Base-by-base conservation (phyloP, 1,140 invertebrate genomes). In the Cepaea nemoralis region DNA sequence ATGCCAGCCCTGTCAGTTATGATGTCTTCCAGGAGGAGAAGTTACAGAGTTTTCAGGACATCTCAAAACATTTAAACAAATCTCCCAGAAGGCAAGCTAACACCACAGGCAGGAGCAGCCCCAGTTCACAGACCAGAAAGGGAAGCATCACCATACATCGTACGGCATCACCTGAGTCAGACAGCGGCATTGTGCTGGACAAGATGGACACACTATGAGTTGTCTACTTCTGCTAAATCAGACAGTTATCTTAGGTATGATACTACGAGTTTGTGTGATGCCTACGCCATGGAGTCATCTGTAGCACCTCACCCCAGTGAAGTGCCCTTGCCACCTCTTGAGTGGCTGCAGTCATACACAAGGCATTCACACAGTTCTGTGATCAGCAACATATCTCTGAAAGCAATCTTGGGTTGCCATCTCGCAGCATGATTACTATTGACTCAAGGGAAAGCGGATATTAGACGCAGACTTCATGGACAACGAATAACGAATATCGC, bases 281-380 rank as follows among this genome's bases (percentile, higher is more conserved):
- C 75, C 27, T 77, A 63, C 42, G 75, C 75, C n/a, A 63, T 77
- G 75, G 75, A 77, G 35, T 59, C 55, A 16, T 77, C 75, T 63
- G 35, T 66, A 39, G 75, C 75, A 59, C 75, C 75, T 37, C 75
- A 77, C n/a, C 75, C 75, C 10, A 77, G 75, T 63, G 45, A 77
- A 33, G 31, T 77, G 42, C 75, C 75, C 24, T 77, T 77, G 1
- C 75, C 75, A 16, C 75, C 75, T 8, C 33, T 77, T 39, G 75
- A 77, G 33, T 77, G 75, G 75, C 39, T 77, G 35, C 48, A 77
- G 27, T 63, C 75, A n/a, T 24, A 50, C 33, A 31, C 55, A 24
- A 63, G 12, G 27, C 59, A 27, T 35, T 39, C 75, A 77, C 42
- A 3, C n/a, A 6, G 50, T 39, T 10, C n/a, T 48, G 42, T 48